Evolutionary conservation across 2,797 vertebrate species (phyloP), one percentile per base, ranked within the genome.

Genomic region (Crenichthys baileyi): DNA sequence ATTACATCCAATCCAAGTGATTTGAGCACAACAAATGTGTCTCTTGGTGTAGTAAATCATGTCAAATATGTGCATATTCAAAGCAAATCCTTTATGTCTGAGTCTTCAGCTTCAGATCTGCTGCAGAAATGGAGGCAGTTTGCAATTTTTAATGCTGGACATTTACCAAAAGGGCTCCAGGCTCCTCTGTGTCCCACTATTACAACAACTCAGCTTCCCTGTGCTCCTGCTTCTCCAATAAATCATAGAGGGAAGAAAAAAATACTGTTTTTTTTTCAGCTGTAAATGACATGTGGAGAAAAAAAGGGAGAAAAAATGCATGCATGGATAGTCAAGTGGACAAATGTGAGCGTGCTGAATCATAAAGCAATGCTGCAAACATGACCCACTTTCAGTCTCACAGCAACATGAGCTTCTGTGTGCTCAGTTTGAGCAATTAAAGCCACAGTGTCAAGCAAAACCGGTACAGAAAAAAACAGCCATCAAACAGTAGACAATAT

Each of bases 321-420:
- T 77, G 88, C 91, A 85, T 89, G 89, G 85, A 77, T 81, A 87
- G 89, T 60, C 4, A 44, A 90, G 76, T 79, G 85, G 79, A 87
- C 83, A 88, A 88, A 90, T 85, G 86, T 74, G 83, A 88, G 86
- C 80, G 44, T 84, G 87, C 79, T 89, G 88, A 90, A 90, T 88
- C 87, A 90, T 79, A 89, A 90, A 85, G 53, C 82, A 87, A 55
- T 78, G 78, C 81, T 81, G 77, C 82, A 84, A 88, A 87, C 84
- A 86, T 91, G 93, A 92, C 92, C 92, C 90, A 93, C 56, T 92
- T 94, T 84, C 78, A 77, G 65, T 51, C 50, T 81, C 80, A 44
- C 78, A 68, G 73, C 72, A 74, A 91, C 90, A 84, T 85, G 80
- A 88, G 88, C 81, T 63, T 29, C 81, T 12, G 24, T 73, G 79